A percentile compares a stretch with the other conserved stretches of the same genome.
These are phyloP conservation scores for Uria aalge DNA, from an alignment of 2,113 vertebrate genomes.

Conservation along the genomic window DNA sequence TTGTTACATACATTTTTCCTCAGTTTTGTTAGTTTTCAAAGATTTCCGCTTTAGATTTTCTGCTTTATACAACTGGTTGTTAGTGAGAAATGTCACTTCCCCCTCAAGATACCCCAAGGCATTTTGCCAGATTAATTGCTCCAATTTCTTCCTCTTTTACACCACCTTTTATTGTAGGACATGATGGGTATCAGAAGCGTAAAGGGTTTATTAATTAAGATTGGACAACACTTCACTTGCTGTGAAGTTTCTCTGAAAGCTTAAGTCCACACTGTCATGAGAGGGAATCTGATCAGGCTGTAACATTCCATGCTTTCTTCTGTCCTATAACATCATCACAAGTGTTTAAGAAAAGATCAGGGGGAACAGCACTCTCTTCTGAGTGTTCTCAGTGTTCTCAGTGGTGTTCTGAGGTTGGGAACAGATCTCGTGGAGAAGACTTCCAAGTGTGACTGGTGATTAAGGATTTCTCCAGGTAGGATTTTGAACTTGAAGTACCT, in stretches of 20 bases:
- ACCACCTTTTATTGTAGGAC: neutral
- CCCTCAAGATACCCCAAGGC: neutral
- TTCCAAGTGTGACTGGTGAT: neutral
- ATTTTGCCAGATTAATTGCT: neutral
- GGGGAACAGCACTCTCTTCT: neutral
- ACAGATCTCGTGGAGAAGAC: neutral
- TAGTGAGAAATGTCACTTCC: neutral
- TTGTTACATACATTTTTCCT: neutral
- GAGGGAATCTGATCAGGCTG: neutral
- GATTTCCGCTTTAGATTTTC: neutral
- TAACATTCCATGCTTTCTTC: neutral
- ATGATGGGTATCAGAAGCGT: neutral
- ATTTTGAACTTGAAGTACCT: neutral
- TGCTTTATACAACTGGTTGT: neutral
- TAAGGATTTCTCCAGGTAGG: neutral
- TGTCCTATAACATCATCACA: neutral
- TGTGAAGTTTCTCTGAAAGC: neutral
- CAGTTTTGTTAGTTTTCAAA: neutral
- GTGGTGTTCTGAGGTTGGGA: neutral
- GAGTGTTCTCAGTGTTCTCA: neutral
- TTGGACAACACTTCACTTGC: neutral
- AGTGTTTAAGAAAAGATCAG: neutral
- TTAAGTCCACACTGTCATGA: neutral
- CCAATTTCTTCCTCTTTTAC: neutral
- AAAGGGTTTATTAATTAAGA: neutral